A percentile compares a stretch with the other conserved stretches of the same genome.
Conservation (phyloP, 64 coral and sea anemone species). For the Stichodactyla mertensii region DNA sequence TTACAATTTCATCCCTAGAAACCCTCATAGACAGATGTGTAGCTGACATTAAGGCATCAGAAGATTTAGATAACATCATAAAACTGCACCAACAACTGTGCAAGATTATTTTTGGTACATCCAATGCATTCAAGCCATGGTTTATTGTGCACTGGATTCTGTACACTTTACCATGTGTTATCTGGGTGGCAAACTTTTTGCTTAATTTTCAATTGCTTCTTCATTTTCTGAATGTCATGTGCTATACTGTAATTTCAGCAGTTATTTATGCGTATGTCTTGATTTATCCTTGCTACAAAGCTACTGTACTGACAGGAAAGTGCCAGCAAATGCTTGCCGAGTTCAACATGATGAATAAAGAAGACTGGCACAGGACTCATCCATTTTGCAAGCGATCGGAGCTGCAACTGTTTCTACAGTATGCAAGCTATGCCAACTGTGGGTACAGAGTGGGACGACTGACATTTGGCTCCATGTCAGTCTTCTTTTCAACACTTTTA, state of each 20-base stretch:
- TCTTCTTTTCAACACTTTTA: constrained; percentile 72
- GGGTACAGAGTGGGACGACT: constrained; percentile 49
- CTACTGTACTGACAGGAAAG: constrained; percentile 50
- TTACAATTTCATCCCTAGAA: background rate
- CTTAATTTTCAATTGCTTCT: constrained; percentile 4
- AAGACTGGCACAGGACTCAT: constrained; percentile 48
- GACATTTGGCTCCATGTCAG: constrained; percentile 63
- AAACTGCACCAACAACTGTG: constrained; percentile 49
- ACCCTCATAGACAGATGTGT: background rate
- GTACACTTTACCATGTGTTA: constrained; percentile 42
- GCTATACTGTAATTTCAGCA: background rate
- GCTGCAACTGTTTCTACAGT: constrained; percentile 57
- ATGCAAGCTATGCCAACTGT: constrained; percentile 50
- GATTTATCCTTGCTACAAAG: constrained; percentile 68
- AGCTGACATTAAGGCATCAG: background rate
- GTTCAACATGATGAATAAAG: constrained; percentile 59
- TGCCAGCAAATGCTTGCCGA: constrained; percentile 67
- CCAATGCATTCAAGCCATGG: constrained; percentile 45
- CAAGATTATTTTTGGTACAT: constrained; percentile 34
- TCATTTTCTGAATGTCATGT: no score
- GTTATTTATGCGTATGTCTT: constrained; percentile 48
- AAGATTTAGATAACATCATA: constrained; percentile 44
- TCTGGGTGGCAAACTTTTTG: constrained; percentile 44
- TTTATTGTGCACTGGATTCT: constrained; percentile 67
- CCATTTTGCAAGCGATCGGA: constrained; percentile 36